Base-by-base conservation (phyloP, 2,888 invertebrate species). In the Carcina quercana region DNA sequence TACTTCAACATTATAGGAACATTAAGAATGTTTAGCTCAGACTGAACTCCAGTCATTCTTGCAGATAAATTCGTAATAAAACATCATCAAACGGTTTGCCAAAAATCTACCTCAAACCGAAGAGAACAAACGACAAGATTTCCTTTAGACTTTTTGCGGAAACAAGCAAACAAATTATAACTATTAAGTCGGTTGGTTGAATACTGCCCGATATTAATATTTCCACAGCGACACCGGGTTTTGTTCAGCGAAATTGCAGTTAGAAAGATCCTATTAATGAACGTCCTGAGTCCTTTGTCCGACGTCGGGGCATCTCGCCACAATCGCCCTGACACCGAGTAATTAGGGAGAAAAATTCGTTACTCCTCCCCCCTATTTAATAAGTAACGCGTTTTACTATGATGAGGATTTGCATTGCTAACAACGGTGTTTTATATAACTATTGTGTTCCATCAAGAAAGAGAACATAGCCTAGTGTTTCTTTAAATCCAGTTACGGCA, bases 291-390 rank as follows among this genome's bases (percentile, higher is more conserved):
- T 61, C 66, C 68, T 82, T 82, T 79, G 78, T 78, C 68, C 72
- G 59, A 61, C 60, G 63, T 62, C 51, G 53, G 64, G 67, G 71
- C 73, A 74, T 75, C 78, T 72, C 74, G 76, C 69, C 72, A 74
- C 78, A 79, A 82, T 79, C 79, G 73, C 69, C 60, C 63, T 75
- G 80, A 80, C 80, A 80, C 80, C 70, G 53, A 76, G 82, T 83
- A 83, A 83, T 83, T 83, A 83, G 71, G 64, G 60, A 79, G 80
- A 82, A 80, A 79, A 80, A 82, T 79, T 79, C 66, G 79, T 78
- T 74, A 69, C 69, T 14, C 28, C 10, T n/a, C n/a, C n/a, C n/a
- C n/a, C n/a, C n/a, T n/a, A n/a, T n/a, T n/a, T n/a, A n/a, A n/a
- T n/a, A n/a, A n/a, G n/a, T n/a, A n/a, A n/a, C n/a, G n/a, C n/a